Evolutionary conservation across 1,140 invertebrate species (phyloP), one percentile per base, ranked within the genome.

Genomic region (Lucilia cuprina): DNA sequence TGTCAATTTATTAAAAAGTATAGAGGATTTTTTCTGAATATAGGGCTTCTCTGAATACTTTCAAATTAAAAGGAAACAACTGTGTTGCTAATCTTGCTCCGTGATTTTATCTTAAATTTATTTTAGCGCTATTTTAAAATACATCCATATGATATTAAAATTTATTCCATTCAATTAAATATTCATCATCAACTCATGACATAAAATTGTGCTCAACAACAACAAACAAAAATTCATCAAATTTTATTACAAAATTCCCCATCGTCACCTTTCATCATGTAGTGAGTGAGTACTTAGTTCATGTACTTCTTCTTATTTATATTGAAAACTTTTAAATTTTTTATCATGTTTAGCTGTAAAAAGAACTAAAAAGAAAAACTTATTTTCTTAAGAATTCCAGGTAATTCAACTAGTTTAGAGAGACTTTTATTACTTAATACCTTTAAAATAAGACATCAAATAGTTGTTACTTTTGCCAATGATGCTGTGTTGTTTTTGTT

Each of bases 401-500:
- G 65, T 70, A 70, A 70, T 70, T 70, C 65, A 70, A 21, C n/a
- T 80, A 80, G 77, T 80, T 80, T 80, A 49, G 77, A 80, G 77
- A 80, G 77, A 80, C 77, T 80, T 80, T 80, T 80, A 80, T 80
- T 80, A 80, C 77, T 80, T 49, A 80, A 80, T 80, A 80, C 77
- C 77, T 30, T 80, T 25, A 80, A 80, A 80, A 49, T 80, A 80
- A 80, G 77, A 80, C 77, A 49, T 80, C 77, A 47, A 80, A 49
- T 19, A 21, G 17, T 80, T 80, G 77, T 80, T 80, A 78, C 35
- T 78, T 14, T 41, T 41, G 41, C 41, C 41, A 41, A 41, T 41
- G 41, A 41, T 47, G 30, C 34, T 30, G 34, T 78, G 47, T 47
- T 9, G 47, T 41, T 17, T 25, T 49, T 19, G 10, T 14, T 49